Conservation (phyloP, 2,113 vertebrate genomes). For the Tonatia bakeri region DNA sequence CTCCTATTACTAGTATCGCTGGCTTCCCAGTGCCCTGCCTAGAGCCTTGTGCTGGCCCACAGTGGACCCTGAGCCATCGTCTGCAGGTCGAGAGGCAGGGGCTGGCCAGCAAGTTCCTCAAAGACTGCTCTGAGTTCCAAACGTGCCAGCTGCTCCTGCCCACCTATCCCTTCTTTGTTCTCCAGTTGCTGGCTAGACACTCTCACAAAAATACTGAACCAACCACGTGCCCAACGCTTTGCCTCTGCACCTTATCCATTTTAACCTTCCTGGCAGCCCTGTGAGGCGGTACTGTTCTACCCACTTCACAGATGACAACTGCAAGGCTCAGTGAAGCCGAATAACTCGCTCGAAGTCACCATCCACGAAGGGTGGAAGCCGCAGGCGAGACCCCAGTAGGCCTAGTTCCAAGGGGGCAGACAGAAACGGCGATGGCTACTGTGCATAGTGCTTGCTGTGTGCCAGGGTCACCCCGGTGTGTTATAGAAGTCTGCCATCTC, state of each 20-base stretch:
- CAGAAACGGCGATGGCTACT: not conserved
- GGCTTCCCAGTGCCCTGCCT: not conserved
- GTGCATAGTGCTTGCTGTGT: rapidly evolving
- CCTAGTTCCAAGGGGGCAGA: not conserved
- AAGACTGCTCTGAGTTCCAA: not conserved
- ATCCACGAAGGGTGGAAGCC: not conserved
- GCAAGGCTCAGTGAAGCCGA: not conserved
- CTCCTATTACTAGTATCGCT: too few species aligned
- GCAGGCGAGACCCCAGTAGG: not conserved
- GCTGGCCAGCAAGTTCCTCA: not conserved
- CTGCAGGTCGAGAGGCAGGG: not conserved
- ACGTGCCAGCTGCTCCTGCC: not conserved
- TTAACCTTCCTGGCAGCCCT: not conserved
- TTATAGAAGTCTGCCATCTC: not conserved
- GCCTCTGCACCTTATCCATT: not conserved
- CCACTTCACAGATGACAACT: not conserved
- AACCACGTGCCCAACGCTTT: not conserved
- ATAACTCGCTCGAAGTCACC: not conserved
- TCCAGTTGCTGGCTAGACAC: not conserved
- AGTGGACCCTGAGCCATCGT: not conserved
- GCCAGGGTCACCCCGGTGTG: not conserved
- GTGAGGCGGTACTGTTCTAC: not conserved
- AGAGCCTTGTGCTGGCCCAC: not conserved
- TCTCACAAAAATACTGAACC: not conserved
- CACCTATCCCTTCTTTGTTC: not conserved